Base-by-base conservation (phyloP, 2,113 vertebrate species). In the Sigmodon hispidus region DNA sequence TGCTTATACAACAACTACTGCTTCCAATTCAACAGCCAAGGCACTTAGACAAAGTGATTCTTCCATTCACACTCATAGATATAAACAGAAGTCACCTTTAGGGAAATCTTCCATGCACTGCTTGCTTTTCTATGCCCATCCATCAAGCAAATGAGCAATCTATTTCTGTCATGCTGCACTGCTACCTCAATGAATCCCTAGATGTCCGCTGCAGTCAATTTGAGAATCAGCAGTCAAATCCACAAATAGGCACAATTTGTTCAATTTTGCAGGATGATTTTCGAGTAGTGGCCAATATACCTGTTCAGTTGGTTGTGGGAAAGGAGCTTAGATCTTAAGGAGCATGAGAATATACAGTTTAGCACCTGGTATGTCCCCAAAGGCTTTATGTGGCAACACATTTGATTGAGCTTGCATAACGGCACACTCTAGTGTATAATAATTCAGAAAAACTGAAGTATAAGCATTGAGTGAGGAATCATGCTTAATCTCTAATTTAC, bases 61-160 rank as follows among this genome's bases (percentile, higher is more conserved):
- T 40, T 94, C n/a, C 69, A 83, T 95, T 83, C 48, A 81, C 45
- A 93, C 59, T 69, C 81, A 70, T 45, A 72, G 69, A 55, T 77
- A 69, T 87, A 94, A 59, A 79, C 79, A 80, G 69, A 79, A 92
- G 55, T 34, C 34, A 96, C 89, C 91, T 96, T 93, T 83, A 59
- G 95, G 94, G 83, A 96, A 96, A 96, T 94, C 87, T 96, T 95
- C 89, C 57, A 89, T 84, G 90, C 61, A 61, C 90, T 94, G 61
- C 86, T 91, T 87, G 72, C 83, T 95, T 95, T 95, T 91, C 73
- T 65, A 22, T 91, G 79, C 67, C 69, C 57, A 96, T 96, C 93
- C 94, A 95, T 96, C 96, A 96, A 87, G 89, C 91, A 96, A 96
- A 96, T 93, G 90, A 97, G 69, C 93, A 93, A 93, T 96, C 80